A percentile compares a stretch with the other conserved stretches of the same genome.
These are phyloP conservation scores for Homarus americanus DNA, from an alignment of 1,140 invertebrate species.

Conservation along the genomic window DNA sequence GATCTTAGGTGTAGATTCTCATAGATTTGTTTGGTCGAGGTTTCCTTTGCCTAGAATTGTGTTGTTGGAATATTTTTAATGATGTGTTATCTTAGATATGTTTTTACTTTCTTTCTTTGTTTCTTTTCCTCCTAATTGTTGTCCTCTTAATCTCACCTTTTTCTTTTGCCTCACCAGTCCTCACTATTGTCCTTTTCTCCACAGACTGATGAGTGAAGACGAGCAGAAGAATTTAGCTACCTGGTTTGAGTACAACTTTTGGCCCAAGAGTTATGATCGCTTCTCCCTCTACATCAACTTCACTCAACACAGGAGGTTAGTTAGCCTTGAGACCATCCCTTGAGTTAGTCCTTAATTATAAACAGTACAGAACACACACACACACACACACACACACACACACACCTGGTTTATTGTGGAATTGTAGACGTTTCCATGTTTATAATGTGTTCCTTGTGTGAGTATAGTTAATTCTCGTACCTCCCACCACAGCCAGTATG, in stretches of 20 bases:
- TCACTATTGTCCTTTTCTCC: neutral
- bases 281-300: slow-evolving; percentile 76
- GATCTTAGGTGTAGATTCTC: too few species aligned
- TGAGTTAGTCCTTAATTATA: too few species aligned
- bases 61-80: neutral
- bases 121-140: neutral
- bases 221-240: slow-evolving; percentile 77
- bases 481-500: slow-evolving; percentile 53
- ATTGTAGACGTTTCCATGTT: too few species aligned
- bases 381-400: too few species aligned
- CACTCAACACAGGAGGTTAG: slow-evolving; percentile 65
- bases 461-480: too few species aligned
- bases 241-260: slow-evolving; percentile 77
- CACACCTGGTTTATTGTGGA: too few species aligned
- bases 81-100: neutral
- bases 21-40: too few species aligned
- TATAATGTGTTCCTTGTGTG: too few species aligned
- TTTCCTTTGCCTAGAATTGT: too few species aligned
- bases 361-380: too few species aligned
- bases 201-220: slow-evolving; percentile 75
- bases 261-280: slow-evolving; percentile 78
- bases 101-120: neutral
- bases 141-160: neutral
- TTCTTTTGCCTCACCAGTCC: neutral
- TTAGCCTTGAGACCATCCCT: too few species aligned